A percentile compares a stretch with the other conserved stretches of the same genome.
phyloP scores from a whole-genome alignment of 2,113 vertebrate genomes.

The Tursiops truncatus region DNA sequence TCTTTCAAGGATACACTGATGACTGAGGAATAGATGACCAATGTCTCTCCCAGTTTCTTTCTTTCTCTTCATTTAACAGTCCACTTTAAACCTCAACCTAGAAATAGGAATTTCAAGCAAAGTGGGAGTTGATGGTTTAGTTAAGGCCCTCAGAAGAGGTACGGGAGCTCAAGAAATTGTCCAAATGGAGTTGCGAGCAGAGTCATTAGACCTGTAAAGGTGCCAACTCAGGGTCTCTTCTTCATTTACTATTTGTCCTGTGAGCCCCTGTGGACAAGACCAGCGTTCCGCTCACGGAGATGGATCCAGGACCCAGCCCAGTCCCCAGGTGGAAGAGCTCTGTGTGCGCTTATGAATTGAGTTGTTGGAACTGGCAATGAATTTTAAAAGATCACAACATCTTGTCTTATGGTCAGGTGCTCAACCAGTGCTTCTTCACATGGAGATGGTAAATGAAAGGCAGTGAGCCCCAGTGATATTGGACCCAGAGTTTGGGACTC shows the following conservation, averaged over 20 bases:
- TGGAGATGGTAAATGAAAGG: not conserved
- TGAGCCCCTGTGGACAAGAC: not conserved
- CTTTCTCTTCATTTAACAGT: not conserved
- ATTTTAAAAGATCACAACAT: not conserved
- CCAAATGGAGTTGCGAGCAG: not conserved
- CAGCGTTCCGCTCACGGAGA: too few relatives aligned
- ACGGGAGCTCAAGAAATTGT: not conserved
- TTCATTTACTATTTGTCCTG: not conserved
- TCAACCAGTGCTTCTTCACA: not conserved
- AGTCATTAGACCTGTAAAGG: not conserved
- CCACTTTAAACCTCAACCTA: not conserved
- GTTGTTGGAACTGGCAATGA: not conserved
- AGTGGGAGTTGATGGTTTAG: not conserved
- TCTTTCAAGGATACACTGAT: not conserved
- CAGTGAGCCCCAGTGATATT: not conserved
- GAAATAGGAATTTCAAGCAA: not conserved
- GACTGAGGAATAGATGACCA: not conserved
- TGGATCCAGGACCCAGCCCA: not conserved
- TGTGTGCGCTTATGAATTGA: not conserved
- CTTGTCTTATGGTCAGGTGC: not conserved
- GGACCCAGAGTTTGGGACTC: not conserved
- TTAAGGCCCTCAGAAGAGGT: not conserved
- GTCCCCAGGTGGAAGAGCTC: not conserved
- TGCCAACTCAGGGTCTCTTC: not conserved
- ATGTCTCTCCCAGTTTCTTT: not conserved